Conservation (phyloP, 2,797 vertebrate genomes). For the Cyclopterus lumpus region DNA sequence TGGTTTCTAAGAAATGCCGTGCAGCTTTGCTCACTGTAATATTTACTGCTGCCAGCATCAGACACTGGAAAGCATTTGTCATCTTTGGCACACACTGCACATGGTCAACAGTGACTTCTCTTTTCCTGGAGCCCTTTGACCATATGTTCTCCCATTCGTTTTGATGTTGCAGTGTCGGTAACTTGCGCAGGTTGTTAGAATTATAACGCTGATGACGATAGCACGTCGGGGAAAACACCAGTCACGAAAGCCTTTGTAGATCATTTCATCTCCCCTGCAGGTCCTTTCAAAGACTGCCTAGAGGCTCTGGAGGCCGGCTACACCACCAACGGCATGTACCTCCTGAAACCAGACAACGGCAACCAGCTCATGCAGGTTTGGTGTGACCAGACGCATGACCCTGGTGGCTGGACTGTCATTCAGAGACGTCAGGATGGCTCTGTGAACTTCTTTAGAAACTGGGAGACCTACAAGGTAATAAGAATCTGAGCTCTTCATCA, state of each 20-base stretch:
- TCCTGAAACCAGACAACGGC: constrained; percentile 91
- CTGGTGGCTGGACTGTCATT: constrained; percentile 94
- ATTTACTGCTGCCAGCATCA: constrained; percentile 12
- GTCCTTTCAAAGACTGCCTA: constrained; percentile 93
- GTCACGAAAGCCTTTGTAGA: not conserved
- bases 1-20: constrained; percentile 3
- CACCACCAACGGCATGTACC: constrained; percentile 88
- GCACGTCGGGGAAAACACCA: not conserved
- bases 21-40: constrained; percentile 15
- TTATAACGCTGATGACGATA: not conserved
- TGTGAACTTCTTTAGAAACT: constrained; percentile 96
- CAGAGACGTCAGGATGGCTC: constrained; percentile 92
- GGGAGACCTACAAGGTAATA: constrained; percentile 92
- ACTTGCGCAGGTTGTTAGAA: constrained; percentile 11
- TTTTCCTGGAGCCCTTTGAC: constrained; percentile 28
- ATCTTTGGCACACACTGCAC: constrained; percentile 26
- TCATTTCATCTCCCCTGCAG: constrained; percentile 65
- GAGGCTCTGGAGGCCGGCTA: constrained; percentile 90
- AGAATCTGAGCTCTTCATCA: not conserved
- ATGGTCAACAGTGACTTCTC: constrained; percentile 38
- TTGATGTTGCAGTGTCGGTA: constrained; percentile 8
- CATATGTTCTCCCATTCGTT: constrained; percentile 22
- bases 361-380: constrained; percentile 95
- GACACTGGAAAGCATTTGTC: constrained; percentile 47
- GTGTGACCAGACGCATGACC: constrained; percentile 95